Evolutionary conservation across 2,797 vertebrate genomes (phyloP).

Genomic region (Eurystomus glaucurus): DNA sequence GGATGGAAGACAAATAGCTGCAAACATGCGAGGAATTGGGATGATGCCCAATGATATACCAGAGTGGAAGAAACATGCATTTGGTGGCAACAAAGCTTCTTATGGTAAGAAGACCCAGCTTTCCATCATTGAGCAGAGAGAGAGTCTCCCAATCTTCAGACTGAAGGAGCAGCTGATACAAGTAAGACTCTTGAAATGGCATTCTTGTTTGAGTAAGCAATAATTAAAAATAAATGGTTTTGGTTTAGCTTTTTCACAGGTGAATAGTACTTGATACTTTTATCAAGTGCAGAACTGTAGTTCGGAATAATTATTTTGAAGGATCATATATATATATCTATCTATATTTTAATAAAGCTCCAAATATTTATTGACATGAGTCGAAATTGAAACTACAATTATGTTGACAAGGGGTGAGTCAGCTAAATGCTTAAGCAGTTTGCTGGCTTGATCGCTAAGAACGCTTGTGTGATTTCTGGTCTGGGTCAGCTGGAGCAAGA

Average conservation of each 20-base stretch:
- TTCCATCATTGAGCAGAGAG: conserved; percentile 97
- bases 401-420: not conserved
- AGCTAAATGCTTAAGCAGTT: not conserved
- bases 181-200: conserved; percentile 77
- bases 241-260: not conserved
- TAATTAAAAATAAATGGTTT: not conserved
- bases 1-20: conserved; percentile 97
- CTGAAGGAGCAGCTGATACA: conserved; percentile 98
- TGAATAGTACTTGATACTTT: not conserved
- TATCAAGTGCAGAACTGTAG: not conserved
- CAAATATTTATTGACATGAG: not conserved
- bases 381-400: not conserved
- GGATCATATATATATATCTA: not conserved
- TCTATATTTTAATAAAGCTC: not conserved
- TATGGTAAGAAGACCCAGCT: conserved; percentile 98
- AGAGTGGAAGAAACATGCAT: conserved; percentile 99
- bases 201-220: not conserved
- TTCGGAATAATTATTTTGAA: not conserved
- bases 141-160: conserved; percentile 97
- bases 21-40: conserved; percentile 98
- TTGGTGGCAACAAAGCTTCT: conserved; percentile 98
- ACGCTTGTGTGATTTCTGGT: not conserved
- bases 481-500: not conserved
- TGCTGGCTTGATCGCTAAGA: not conserved
- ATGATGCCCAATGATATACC: conserved; percentile 99